A percentile compares a stretch with the other conserved stretches of the same genome.
Evolutionary conservation across 2,888 invertebrate genomes (phyloP).

Genomic region (Ormyrus labotus): DNA sequence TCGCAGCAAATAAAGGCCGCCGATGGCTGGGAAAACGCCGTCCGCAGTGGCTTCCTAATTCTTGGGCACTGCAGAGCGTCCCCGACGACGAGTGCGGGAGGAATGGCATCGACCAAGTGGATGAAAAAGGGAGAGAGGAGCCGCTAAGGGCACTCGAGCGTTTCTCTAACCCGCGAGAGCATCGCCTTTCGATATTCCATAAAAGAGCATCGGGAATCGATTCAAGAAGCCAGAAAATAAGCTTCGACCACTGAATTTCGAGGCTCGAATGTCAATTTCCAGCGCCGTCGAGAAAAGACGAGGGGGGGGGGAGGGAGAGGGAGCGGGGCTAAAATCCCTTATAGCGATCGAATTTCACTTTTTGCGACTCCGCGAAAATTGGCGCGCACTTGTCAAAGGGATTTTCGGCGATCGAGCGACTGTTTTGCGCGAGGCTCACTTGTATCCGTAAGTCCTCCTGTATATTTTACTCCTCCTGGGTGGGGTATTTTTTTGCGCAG

Average conservation of each 20-base stretch:
- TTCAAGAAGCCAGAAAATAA: conserved; percentile 52
- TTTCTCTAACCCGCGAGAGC: neutral
- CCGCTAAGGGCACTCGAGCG: conserved; percentile 34
- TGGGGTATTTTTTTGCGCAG: too few relatives aligned
- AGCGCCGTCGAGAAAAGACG: neutral
- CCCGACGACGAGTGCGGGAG: neutral
- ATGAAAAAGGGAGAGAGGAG: neutral
- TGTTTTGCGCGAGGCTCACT: too few relatives aligned
- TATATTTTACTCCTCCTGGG: too few relatives aligned
- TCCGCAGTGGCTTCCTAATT: conserved; percentile 29
- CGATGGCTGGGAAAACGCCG: neutral
- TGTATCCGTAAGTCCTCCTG: too few relatives aligned
- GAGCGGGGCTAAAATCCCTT: conserved; percentile 1
- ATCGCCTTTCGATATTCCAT: conserved; percentile 44
- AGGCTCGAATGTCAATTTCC: conserved; percentile 38
- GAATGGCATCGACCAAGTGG: neutral
- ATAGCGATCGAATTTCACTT: conserved; percentile 18
- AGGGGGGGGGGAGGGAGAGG: neutral
- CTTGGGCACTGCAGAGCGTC: neutral
- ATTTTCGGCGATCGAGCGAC: neutral
- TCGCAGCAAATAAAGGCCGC: conserved; percentile 32
- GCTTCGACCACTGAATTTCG: conserved; percentile 37
- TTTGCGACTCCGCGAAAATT: neutral
- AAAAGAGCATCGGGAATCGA: conserved; percentile 52
- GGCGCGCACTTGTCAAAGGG: neutral